Evolutionary conservation across 2,888 invertebrate species (phyloP), one percentile per base, ranked within the genome.

Genomic region (Drosophila heteroneura): DNA sequence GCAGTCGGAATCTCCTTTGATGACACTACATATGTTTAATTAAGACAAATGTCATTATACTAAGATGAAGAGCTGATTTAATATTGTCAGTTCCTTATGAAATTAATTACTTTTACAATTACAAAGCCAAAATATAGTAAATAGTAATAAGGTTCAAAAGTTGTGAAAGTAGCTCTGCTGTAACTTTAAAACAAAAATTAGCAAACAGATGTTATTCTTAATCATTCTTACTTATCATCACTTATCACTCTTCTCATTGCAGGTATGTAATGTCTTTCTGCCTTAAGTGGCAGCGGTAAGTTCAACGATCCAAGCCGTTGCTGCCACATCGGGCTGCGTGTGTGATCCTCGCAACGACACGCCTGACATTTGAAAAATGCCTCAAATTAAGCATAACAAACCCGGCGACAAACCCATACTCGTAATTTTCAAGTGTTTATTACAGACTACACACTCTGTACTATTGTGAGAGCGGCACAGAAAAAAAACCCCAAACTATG

Each of bases 341-440:
- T 89, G 85, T 86, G 85, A 86, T 90, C 76, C 73, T 53, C 60
- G 30, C 70, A 67, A 26, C 59, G 89, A 70, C 65, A 89, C 84
- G 85, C 84, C 66, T 72, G 81, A 37, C 79, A 57, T 82, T 82
- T 74, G 76, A 68, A 71, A 74, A 71, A 59, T 74, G 67, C 49
- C 57, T 76, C 51, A 78, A 86, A 86, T 86, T 73, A 72, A 49
- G 84, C 87, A 74, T 78, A 60, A 49, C 60, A 56, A 82, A 62
- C 54, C 44, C 56, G 26, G 51, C 56, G 51, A 57, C 19, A 47
- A 14, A 54, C 44, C 30, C 58, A 72, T 30, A 64, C 61, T 58
- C 80, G 69, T 86, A 71, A 75, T 81, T 78, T 78, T 81, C 67
- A 83, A 90, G 81, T 89, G 81, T 78, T 86, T 88, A 79, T 79